Base-by-base conservation (phyloP, 2,888 invertebrate species). In the Aphrophora alni region DNA sequence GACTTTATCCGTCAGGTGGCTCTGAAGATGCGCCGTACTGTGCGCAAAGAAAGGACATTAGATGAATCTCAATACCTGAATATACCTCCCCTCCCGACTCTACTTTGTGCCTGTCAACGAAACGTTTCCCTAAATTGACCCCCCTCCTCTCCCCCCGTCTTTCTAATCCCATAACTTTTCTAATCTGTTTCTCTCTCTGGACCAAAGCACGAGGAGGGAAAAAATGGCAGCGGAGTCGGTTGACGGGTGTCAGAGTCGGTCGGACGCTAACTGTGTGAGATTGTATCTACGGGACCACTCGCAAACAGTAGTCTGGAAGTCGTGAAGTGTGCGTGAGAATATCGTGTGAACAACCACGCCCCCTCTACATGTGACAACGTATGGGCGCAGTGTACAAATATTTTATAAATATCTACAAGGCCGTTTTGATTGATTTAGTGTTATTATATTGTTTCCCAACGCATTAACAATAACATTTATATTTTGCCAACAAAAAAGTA, bases 211-310 rank as follows among this genome's bases (percentile, higher is more conserved):
- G 72, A 72, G 44, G 28, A 28, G 73, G 81, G 81, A 75, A 78
- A 81, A 81, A 81, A 81, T 81, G 81, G 81, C 81, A 81, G 81
- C 81, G 38, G 75, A 33, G 73, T 81, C 81, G 78, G 81, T 81
- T 71, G 75, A 69, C 72, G 75, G 38, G 24, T 33, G 38, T 44
- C 75, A 75, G 68, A 44, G 73, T 77, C 59, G 71, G 28, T 33
- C 77, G 80, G 59, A 26, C 33, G 59, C 59, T 59, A 51, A 68
- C 68, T 44, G 76, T 38, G 38, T 33, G 28, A 59, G 38, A 44
- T 51, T 28, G 76, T 51, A 21, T 71, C 51, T 26, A 38, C 80
- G 80, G 28, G 68, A 24, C 59, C 38, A 10, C 70, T 68, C n/a
- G 10, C 78, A 73, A 71, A 72, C 73, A 51, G 51, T 77, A 71